Evolutionary conservation across 1,140 invertebrate genomes (phyloP), one percentile per base, ranked within the genome.

Genomic region (Mamestra configurata): DNA sequence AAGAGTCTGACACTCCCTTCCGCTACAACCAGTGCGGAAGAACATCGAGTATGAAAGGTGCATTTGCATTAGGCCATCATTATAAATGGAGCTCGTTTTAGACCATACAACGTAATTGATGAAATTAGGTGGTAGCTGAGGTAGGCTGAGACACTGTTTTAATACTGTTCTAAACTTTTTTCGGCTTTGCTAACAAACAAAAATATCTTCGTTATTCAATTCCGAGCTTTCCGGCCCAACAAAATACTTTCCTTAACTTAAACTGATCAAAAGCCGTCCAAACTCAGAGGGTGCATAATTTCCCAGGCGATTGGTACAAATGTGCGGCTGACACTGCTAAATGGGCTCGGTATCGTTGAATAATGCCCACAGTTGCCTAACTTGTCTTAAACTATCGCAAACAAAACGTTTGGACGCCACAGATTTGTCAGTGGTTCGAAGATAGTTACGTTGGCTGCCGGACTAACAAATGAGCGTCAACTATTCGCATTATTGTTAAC

Each of bases 291-390:
- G 51, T 59, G 57, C 73, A 64, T 76, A 46, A 64, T 64, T 82
- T 37, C 46, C 43, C 40, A 35, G 37, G 70, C 73, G 77, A 84
- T 75, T 64, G 72, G 88, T 91, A 94, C 91, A 93, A 93, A 94
- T 94, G 91, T 86, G 92, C 92, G 91, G 91, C 90, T 88, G 93
- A 90, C 93, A 89, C 80, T 93, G 92, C 84, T 93, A 94, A 93
- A 94, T 94, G 90, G 86, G 83, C 80, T 76, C 80, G 85, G 86
- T 86, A 89, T 87, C 81, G 85, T 86, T 94, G 89, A 94, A 79
- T 93, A 93, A 94, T 93, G 89, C 85, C 77, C 82, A 73, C 79
- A 61, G 75, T 78, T 85, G 83, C 85, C 84, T 86, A 88, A 89
- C 88, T 88, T 87, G 85, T 89, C 86, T 91, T 86, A 88, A 94